A percentile compares a stretch with the other conserved stretches of the same genome.
Conservation (phyloP, 1,140 invertebrate genomes). For the Camponotus vicinus region DNA sequence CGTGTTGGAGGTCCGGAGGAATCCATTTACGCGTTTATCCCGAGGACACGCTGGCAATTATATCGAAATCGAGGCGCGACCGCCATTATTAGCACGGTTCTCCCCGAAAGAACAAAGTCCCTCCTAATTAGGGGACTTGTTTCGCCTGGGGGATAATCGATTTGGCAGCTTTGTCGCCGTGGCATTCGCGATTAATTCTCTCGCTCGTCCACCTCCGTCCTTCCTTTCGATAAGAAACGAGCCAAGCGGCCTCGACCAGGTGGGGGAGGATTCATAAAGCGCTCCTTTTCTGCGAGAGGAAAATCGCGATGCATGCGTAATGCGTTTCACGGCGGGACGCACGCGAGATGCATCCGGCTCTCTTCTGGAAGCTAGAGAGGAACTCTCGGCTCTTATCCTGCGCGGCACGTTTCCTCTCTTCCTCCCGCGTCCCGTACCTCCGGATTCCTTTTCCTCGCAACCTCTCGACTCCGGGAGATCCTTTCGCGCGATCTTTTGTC, state of each 20-base stretch:
- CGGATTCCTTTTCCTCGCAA: not conserved
- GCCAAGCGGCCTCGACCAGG: not conserved
- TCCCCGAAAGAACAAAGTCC: conserved; percentile 57
- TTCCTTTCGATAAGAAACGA: conserved; percentile 60
- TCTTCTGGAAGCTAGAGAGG: conserved; percentile 30
- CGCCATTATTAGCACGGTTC: conserved; percentile 25
- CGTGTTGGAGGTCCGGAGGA: not conserved
- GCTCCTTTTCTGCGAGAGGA: conserved; percentile 40
- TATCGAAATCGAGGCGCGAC: conserved; percentile 14
- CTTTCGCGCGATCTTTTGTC: conserved; percentile 9
- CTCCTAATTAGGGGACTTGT: conserved; percentile 65
- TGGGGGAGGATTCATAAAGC: conserved; percentile 33
- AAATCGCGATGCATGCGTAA: conserved; percentile 38
- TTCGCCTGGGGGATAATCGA: conserved; percentile 54
- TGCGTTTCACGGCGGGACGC: conserved; percentile 31
- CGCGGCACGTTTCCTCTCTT: conserved; percentile 29
- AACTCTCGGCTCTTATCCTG: conserved; percentile 46
- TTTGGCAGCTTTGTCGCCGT: conserved; percentile 48
- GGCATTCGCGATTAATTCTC: conserved; percentile 69
- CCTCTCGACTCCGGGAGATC: not conserved
- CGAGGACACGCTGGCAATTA: conserved; percentile 19
- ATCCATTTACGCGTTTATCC: conserved; percentile 27
- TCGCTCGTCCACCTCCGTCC: no score
- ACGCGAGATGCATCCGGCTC: conserved; percentile 53
- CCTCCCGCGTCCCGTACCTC: not conserved